Evolutionary conservation across 2,888 invertebrate species (phyloP).

Genomic region (Caenorhabditis japonica): DNA sequence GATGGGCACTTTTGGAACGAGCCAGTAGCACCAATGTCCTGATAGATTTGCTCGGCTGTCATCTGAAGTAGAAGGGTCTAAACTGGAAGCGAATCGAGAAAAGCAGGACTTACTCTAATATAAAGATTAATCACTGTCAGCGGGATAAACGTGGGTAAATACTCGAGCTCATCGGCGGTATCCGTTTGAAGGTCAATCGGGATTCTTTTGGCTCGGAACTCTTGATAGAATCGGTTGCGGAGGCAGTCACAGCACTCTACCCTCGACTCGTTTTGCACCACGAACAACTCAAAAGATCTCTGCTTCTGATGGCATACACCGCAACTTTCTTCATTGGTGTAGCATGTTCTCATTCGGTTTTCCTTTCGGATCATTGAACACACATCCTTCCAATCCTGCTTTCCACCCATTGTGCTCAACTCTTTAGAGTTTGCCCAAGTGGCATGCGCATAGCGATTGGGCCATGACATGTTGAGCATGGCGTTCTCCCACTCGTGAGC

Average conservation of each 20-base stretch:
- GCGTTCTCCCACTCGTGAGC: conserved; percentile 22
- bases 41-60: conserved; percentile 14
- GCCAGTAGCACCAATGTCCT: conserved; percentile 17
- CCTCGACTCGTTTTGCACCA: conserved; percentile 5
- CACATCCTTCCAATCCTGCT: conserved; percentile 19
- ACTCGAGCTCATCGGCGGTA: conserved; percentile 31
- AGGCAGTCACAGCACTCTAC: conserved; percentile 18
- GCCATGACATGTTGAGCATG: conserved; percentile 20
- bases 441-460: conserved; percentile 16
- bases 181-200: conserved; percentile 27
- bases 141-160: conserved; percentile 26
- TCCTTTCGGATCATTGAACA: conserved; percentile 10
- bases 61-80: conserved; percentile 28
- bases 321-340: conserved; percentile 9
- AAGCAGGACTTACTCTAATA: conserved; percentile 12
- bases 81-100: no score
- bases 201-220: conserved; percentile 23
- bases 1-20: conserved; percentile 21
- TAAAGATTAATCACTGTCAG: conserved; percentile 26
- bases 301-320: conserved; percentile 4
- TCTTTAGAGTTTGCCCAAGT: conserved; percentile 35
- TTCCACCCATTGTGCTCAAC: conserved; percentile 19
- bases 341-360: neutral
- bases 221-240: conserved; percentile 21
- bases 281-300: conserved; percentile 14